phyloP scores from a whole-genome alignment of 2,888 invertebrate genomes.

The Diloba caeruleocephala region DNA sequence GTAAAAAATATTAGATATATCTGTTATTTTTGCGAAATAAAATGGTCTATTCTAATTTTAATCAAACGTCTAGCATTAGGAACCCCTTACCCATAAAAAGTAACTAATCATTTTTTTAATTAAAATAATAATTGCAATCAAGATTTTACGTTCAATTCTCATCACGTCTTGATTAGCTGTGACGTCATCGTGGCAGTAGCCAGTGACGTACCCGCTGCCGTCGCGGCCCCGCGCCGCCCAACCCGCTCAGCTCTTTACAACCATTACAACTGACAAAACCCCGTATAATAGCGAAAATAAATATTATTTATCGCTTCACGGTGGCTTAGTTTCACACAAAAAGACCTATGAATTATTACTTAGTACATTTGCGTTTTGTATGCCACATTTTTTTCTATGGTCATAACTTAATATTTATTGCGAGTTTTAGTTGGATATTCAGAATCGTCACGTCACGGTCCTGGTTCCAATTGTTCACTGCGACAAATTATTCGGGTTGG shows the following conservation, averaged over 20 bases:
- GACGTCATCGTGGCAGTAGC: conserved; percentile 26
- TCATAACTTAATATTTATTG: conserved; percentile 87
- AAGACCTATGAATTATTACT: conserved; percentile 87
- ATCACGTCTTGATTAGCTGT: conserved; percentile 6
- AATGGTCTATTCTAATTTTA: no score
- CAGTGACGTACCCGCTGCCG: conserved; percentile 32
- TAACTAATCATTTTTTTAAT: no score
- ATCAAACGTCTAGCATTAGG: no score
- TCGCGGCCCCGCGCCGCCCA: conserved; percentile 56
- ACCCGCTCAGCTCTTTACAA: conserved; percentile 76
- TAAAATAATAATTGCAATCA: not conserved
- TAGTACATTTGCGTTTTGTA: conserved; percentile 85
- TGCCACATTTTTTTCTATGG: conserved; percentile 81
- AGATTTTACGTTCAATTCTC: not conserved
- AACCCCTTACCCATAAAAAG: not conserved
- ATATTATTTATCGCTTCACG: conserved; percentile 89
- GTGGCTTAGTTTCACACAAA: conserved; percentile 88
- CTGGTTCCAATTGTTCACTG: conserved; percentile 71
- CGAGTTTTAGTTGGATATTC: conserved; percentile 85
- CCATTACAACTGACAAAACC: conserved; percentile 88
- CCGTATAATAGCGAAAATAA: conserved; percentile 89
- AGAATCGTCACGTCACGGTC: conserved; percentile 82
- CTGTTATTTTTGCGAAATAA: no score
- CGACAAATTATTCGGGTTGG: conserved; percentile 56
- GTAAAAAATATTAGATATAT: no score